Evolutionary conservation across 92 coral and sea anemone species (phyloP).

Genomic region (Porites cylindrica): DNA sequence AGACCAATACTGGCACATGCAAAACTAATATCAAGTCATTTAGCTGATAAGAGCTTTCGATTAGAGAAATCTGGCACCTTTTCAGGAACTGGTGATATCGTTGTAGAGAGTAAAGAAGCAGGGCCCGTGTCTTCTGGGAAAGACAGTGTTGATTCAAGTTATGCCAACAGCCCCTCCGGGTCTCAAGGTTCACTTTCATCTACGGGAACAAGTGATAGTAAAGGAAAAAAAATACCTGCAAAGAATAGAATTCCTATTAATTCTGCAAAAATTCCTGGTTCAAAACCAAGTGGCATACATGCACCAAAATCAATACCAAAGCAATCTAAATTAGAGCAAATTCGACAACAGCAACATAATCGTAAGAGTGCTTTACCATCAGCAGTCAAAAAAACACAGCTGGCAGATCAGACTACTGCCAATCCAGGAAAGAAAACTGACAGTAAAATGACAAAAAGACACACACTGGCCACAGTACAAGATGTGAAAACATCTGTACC

Average conservation of each 20-base stretch:
- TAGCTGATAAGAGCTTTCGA: conserved; percentile 7
- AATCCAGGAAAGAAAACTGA: neutral
- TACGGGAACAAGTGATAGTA: conserved; percentile 47
- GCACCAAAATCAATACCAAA: conserved; percentile 23
- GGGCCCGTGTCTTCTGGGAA: neutral
- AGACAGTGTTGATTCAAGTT: conserved; percentile 6
- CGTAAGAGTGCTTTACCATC: neutral
- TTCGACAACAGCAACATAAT: conserved; percentile 36
- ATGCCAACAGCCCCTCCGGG: conserved; percentile 39
- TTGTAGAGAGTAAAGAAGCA: neutral
- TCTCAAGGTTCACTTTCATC: conserved; percentile 74
- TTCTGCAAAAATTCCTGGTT: conserved; percentile 27
- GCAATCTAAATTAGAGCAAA: conserved; percentile 44
- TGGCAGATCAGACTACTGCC: neutral
- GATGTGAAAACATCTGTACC: conserved; percentile 32
- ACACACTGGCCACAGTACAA: conserved; percentile 23
- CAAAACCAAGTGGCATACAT: conserved; percentile 24
- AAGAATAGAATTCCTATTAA: neutral
- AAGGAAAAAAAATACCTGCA: conserved; percentile 18
- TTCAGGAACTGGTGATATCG: conserved; percentile 10
- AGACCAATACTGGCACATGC: conserved; percentile 15
- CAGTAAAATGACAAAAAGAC: conserved; percentile 24
- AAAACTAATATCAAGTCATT: conserved; percentile 4
- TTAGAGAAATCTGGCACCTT: conserved; percentile 27
- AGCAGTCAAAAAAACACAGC: conserved; percentile 2